These are phyloP conservation scores for Dermolepida albohirtum DNA, from an alignment of 2,888 invertebrate genomes.

Conservation along the genomic window DNA sequence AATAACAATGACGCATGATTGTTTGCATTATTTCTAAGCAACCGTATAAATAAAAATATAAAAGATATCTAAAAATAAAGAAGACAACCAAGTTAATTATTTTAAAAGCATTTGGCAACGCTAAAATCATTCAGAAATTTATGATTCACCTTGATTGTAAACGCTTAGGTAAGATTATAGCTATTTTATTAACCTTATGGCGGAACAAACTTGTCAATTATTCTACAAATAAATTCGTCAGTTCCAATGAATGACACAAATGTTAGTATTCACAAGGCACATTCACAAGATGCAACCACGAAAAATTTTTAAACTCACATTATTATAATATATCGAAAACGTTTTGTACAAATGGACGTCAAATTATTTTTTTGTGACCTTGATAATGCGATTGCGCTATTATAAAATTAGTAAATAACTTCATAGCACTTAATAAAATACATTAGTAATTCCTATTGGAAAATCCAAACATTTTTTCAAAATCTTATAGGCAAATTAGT, in stretches of 20 bases:
- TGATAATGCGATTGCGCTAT: constrained; percentile 38
- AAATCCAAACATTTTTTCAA: too few species aligned
- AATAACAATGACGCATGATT: constrained; percentile 41
- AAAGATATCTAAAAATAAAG: constrained; percentile 14
- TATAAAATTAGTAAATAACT: constrained; percentile 4
- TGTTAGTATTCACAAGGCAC: constrained; percentile 33
- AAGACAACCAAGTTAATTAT: constrained; percentile 1
- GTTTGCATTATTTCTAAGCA: constrained; percentile 35
- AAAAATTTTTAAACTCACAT: constrained; percentile 27
- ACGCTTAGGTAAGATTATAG: constrained; percentile 24
- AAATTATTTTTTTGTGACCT: constrained; percentile 39
- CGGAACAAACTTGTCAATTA: constrained; percentile 24
- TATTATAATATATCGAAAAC: constrained; percentile 30
- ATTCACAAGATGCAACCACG: constrained; percentile 26
- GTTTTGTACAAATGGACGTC: constrained; percentile 37
- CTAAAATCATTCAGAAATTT: constrained; percentile 12
- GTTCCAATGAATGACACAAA: constrained; percentile 6
- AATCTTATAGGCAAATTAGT: too few species aligned
- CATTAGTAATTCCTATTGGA: too few species aligned
- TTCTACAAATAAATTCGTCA: constrained; percentile 1
- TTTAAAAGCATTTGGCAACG: constrained; percentile 26
- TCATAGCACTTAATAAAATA: background rate
- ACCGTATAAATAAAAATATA: constrained; percentile 29
- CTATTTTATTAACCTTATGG: constrained; percentile 41
- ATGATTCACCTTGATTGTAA: constrained; percentile 35